A percentile compares a stretch with the other conserved stretches of the same genome.
These are phyloP conservation scores for Belonocnema kinseyi DNA, from an alignment of 1,140 invertebrate species.

Conservation along the genomic window DNA sequence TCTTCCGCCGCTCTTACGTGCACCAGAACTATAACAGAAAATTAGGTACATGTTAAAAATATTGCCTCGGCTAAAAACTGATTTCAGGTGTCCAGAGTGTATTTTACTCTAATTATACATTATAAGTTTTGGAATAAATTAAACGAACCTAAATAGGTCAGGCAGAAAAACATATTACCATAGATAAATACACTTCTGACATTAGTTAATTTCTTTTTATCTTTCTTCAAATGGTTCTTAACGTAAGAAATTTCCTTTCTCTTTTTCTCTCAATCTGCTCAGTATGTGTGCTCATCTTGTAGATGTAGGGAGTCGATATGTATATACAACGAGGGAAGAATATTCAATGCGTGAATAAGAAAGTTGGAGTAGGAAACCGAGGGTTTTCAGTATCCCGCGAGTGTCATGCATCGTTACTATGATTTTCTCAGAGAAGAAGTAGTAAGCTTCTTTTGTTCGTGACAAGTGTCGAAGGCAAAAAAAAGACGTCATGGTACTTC, in stretches of 20 bases:
- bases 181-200: too few species aligned
- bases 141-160: too few species aligned
- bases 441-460: conserved; percentile 42
- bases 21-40: conserved; percentile 61
- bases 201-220: too few species aligned
- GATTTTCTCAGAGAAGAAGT: conserved; percentile 41
- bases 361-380: neutral
- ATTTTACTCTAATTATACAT: neutral
- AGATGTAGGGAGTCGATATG: neutral
- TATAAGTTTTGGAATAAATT: too few species aligned
- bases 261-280: too few species aligned
- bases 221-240: too few species aligned
- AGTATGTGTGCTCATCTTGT: neutral
- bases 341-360: conserved; percentile 2
- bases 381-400: neutral
- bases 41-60: neutral
- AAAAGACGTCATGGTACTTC: conserved; percentile 39
- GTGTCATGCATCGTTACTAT: conserved; percentile 7
- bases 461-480: conserved; percentile 39
- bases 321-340: neutral
- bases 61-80: neutral
- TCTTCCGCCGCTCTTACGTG: conserved; percentile 65
- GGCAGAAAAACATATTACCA: too few species aligned
- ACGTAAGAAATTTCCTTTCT: too few species aligned
- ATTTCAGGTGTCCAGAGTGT: neutral